Evolutionary conservation across 2,888 invertebrate genomes (phyloP), one percentile per base, ranked within the genome.

Genomic region (Harmothoe impar): DNA sequence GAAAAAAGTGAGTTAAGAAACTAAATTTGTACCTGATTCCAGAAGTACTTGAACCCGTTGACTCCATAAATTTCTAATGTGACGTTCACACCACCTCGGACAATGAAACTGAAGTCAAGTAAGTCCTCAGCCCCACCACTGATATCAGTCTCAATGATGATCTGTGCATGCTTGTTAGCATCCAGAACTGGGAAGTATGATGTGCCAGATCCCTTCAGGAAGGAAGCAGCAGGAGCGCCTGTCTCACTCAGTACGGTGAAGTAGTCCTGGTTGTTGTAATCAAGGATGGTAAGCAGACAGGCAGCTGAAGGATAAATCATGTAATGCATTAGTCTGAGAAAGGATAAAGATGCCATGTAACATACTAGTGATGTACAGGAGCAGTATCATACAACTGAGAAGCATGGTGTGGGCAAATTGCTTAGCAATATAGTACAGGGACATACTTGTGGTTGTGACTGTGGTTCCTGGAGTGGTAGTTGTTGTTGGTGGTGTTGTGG

Each of bases 1-100:
- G n/a, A 3, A 43, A 77, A n/a, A 7, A 10, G 43, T 43, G 5
- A 43, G 3, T 7, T 10, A 43, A 43, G 43, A 3, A 77, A 31
- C 1, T 3, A 25, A 25, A 84, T 35, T 12, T n/a, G 17, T 84
- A 84, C 84, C 84, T n/a, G 35, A 84, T 84, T 84, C 84, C 84
- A 84, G 84, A 51, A 84, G 43, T 84, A 84, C 84, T 84, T 84
- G 84, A 84, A 84, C 1, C 51, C 51, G 33, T 84, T 84, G 20
- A 20, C n/a, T 84, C 84, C 84, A 84, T n/a, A 84, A 20, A 84
- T 51, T n/a, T 84, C 84, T 20, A 84, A 23, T 84, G 84, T 51
- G 1, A 84, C 43, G 3, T 33, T 84, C n/a, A 84, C 43, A 43
- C 84, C 84, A 84, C 84, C 84, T 7, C 17, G 17, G 0, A 35